Evolutionary conservation across 1,140 invertebrate genomes (phyloP).

Genomic region (Drosophila nebulosa): DNA sequence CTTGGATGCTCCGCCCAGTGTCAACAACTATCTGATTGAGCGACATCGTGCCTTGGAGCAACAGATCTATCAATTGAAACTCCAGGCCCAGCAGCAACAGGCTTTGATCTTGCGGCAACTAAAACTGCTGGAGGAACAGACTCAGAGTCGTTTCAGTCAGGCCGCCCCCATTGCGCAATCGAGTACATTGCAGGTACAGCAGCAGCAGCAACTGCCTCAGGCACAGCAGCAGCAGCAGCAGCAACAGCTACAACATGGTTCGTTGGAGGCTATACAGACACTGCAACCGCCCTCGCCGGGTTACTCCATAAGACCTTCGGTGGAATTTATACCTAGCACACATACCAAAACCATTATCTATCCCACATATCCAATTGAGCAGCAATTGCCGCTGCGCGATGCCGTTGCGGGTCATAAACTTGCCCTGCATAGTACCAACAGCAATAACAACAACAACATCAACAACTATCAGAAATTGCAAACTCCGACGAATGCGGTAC

Average conservation of each 20-base stretch:
- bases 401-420: conserved; percentile 75
- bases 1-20: conserved; percentile 37
- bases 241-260: conserved; percentile 64
- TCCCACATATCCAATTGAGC: conserved; percentile 76
- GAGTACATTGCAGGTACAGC: conserved; percentile 57
- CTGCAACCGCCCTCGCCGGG: conserved; percentile 67
- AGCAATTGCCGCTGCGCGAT: conserved; percentile 76
- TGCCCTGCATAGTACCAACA: conserved; percentile 46
- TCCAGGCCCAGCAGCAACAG: conserved; percentile 86
- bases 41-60: conserved; percentile 87
- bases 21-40: conserved; percentile 81
- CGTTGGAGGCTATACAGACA: conserved; percentile 79
- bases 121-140: conserved; percentile 83
- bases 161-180: conserved; percentile 59
- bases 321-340: conserved; percentile 78
- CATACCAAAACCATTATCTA: conserved; percentile 73
- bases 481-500: conserved; percentile 61
- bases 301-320: conserved; percentile 76
- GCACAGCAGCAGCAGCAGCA: conserved; percentile 49
- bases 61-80: conserved; percentile 84
- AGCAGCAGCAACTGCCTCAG: conserved; percentile 32
- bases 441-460: conserved; percentile 31
- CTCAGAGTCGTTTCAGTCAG: conserved; percentile 73
- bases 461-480: conserved; percentile 65
- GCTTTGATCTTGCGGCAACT: conserved; percentile 86